phyloP scores from a whole-genome alignment of 2,888 invertebrate species.

The Polydrusus pterygomalis region DNA sequence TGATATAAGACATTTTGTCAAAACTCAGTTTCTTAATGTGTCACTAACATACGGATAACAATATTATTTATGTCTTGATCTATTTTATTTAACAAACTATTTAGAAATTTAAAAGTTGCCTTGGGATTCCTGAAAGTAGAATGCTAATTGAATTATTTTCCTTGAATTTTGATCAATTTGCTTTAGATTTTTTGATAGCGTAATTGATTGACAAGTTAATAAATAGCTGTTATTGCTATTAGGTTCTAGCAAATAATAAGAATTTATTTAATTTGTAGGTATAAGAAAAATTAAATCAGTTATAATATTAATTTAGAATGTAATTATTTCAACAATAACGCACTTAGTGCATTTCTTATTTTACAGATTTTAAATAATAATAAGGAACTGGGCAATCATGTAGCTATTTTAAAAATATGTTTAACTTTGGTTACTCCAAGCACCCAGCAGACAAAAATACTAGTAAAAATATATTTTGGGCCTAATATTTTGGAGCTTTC shows the following conservation, averaged over 20 bases:
- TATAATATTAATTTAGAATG: not conserved
- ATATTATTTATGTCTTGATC: constrained; percentile 5
- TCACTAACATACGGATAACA: not conserved
- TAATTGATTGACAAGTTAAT: constrained; percentile 42
- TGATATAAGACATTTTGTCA: too few species aligned
- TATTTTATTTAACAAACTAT: not conserved
- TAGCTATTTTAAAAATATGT: too few species aligned
- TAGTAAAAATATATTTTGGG: too few species aligned
- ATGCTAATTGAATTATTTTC: constrained; percentile 37
- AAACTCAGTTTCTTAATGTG: not conserved
- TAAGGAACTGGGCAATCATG: too few species aligned
- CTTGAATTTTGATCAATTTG: constrained; percentile 38
- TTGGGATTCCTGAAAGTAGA: constrained; percentile 28
- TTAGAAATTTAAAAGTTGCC: constrained; percentile 21
- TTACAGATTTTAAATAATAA: not conserved
- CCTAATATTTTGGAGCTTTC: too few species aligned
- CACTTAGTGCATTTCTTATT: not conserved
- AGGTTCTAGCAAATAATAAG: not conserved
- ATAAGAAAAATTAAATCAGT: not conserved
- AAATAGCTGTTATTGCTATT: constrained; percentile 24
- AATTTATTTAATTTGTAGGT: not conserved
- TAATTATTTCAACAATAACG: not conserved
- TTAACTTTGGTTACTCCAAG: too few species aligned
- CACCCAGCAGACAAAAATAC: too few species aligned
- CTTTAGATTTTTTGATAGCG: constrained; percentile 33